Evolutionary conservation across 2,888 invertebrate species (phyloP).

Genomic region (Drosophila tanythrix): DNA sequence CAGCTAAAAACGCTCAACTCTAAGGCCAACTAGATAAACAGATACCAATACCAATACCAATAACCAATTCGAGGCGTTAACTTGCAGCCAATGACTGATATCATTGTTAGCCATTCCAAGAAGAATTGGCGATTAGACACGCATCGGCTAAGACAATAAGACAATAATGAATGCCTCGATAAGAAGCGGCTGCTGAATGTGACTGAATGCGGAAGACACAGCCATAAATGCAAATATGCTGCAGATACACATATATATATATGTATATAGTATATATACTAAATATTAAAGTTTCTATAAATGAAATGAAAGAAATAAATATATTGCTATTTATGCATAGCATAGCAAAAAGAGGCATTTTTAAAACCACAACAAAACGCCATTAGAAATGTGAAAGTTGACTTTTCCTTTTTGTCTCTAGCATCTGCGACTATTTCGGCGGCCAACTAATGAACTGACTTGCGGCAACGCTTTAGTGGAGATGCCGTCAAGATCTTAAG

Average conservation of each 20-base stretch:
- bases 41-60: not conserved
- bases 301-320: conserved; percentile 63
- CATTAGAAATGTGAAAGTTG: conserved; percentile 76
- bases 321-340: conserved; percentile 59
- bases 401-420: conserved; percentile 57
- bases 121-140: conserved; percentile 48
- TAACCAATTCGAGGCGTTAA: not conserved
- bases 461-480: conserved; percentile 38
- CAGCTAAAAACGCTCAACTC: conserved; percentile 9
- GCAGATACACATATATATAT: conserved; percentile 2
- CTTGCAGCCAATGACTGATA: conserved; percentile 29
- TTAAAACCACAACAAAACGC: conserved; percentile 22
- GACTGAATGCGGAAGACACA: conserved; percentile 67
- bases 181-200: conserved; percentile 10
- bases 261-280: conserved; percentile 9
- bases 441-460: conserved; percentile 66
- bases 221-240: conserved; percentile 32
- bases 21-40: not conserved
- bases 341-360: conserved; percentile 40
- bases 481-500: conserved; percentile 27
- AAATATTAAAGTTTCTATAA: conserved; percentile 64
- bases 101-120: conserved; percentile 14
- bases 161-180: conserved; percentile 30
- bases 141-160: conserved; percentile 25
- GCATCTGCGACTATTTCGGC: conserved; percentile 32